Conservation (phyloP, 2,113 vertebrate genomes). For the Myrmophylax atrothorax region DNA sequence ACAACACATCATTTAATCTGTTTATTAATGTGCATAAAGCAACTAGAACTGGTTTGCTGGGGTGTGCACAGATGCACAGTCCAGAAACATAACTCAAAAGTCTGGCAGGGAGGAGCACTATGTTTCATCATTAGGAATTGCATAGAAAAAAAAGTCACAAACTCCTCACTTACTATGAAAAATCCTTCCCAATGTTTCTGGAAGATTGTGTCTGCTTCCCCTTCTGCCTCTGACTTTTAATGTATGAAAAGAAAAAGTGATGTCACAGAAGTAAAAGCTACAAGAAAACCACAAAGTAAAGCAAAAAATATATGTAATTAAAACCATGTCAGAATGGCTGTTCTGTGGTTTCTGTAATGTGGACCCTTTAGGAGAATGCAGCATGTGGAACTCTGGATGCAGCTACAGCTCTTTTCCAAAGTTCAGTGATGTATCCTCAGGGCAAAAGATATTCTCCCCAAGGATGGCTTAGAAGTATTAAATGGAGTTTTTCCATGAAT, state of each 20-base stretch:
- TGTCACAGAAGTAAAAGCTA: slow-evolving; percentile 37
- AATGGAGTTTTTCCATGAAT: slow-evolving; percentile 11
- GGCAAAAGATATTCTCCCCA: slow-evolving; percentile 9
- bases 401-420: background rate
- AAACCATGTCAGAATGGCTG: background rate
- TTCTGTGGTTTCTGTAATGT: slow-evolving; percentile 3
- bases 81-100: background rate
- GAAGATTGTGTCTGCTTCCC: background rate
- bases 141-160: background rate
- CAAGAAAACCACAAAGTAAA: slow-evolving; percentile 8
- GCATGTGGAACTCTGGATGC: background rate
- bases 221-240: background rate
- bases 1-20: background rate
- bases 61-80: background rate
- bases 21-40: background rate
- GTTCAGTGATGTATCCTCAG: background rate
- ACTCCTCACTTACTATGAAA: background rate
- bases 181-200: background rate
- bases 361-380: background rate
- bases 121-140: background rate
- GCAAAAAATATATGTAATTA: slow-evolving; percentile 27
- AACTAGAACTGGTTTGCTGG: background rate
- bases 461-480: background rate
- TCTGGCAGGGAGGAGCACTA: background rate
- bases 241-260: background rate